Percentiles rank a stretch among this genome's conserved stretches.
Evolutionary conservation across 2,888 invertebrate species (phyloP).

Genomic region (Ommatoiulus sabulosus): DNA sequence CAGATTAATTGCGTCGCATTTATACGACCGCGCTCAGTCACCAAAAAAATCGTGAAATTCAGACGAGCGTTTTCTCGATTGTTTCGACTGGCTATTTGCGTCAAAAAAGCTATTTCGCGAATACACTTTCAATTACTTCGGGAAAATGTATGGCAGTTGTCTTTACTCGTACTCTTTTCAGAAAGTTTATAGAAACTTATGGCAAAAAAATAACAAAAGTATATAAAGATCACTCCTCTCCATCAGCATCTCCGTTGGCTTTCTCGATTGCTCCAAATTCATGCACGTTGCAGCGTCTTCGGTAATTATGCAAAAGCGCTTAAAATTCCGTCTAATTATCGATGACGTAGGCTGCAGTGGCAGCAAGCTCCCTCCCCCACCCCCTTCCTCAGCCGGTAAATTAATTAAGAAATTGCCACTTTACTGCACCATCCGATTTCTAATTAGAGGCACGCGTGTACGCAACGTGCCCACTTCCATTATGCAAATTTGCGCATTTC

Average conservation of each 20-base stretch:
- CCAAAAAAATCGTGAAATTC: no score
- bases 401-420: slow-evolving; percentile 48
- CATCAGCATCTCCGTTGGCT: slow-evolving; percentile 10
- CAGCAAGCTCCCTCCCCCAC: neutral
- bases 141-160: no score
- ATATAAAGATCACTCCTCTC: neutral
- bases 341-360: neutral
- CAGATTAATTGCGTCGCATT: no score
- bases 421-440: slow-evolving; percentile 47
- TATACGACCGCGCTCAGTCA: no score
- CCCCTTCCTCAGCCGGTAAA: slow-evolving; percentile 46
- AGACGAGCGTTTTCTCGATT: no score
- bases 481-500: slow-evolving; percentile 48
- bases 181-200: no score
- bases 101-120: no score
- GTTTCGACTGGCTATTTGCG: no score
- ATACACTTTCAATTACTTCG: no score
- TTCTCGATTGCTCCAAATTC: neutral
- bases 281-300: neutral
- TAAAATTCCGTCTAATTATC: slow-evolving; percentile 32
- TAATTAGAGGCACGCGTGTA: slow-evolving; percentile 46
- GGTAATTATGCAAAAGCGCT: slow-evolving; percentile 44
- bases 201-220: no score
- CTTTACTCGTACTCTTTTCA: no score
- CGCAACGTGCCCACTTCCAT: slow-evolving; percentile 34